Conservation (phyloP, 2,797 vertebrate genomes). For the Chlorospingus flavigularis region DNA sequence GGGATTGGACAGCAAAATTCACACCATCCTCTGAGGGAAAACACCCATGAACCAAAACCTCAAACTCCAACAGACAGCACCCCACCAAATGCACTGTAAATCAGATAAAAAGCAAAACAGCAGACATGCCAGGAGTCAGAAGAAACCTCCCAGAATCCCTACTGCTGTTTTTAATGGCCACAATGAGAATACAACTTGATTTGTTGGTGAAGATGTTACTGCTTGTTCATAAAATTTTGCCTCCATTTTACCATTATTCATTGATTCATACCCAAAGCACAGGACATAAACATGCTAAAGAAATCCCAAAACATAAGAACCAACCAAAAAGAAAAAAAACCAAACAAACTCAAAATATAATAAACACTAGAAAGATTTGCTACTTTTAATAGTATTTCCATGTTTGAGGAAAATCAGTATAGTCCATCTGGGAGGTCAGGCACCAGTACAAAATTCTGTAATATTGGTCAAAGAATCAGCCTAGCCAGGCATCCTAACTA, state of each 20-base stretch:
- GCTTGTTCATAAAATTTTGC: not conserved
- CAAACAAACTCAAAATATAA: not conserved
- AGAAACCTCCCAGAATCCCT: not conserved
- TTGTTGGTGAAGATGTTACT: not conserved
- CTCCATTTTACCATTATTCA: not conserved
- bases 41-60: not conserved
- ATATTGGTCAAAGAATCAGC: not conserved
- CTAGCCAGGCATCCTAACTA: not conserved
- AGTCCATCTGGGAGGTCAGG: not conserved
- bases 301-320: not conserved
- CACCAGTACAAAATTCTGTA: not conserved
- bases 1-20: not conserved
- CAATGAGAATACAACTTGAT: not conserved
- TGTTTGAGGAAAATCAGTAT: not conserved
- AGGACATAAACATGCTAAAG: not conserved
- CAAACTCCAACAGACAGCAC: not conserved
- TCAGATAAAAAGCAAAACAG: not conserved
- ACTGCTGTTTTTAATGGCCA: not conserved
- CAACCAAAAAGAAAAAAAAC: not conserved
- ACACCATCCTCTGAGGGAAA: not conserved
- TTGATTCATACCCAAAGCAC: not conserved
- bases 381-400: not conserved
- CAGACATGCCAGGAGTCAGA: not conserved
- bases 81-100: not conserved
- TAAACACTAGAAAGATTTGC: not conserved